Percentiles rank a stretch among this genome's conserved stretches.
Conservation (phyloP, 2,797 vertebrate species). For the Neostethus bicornis region DNA sequence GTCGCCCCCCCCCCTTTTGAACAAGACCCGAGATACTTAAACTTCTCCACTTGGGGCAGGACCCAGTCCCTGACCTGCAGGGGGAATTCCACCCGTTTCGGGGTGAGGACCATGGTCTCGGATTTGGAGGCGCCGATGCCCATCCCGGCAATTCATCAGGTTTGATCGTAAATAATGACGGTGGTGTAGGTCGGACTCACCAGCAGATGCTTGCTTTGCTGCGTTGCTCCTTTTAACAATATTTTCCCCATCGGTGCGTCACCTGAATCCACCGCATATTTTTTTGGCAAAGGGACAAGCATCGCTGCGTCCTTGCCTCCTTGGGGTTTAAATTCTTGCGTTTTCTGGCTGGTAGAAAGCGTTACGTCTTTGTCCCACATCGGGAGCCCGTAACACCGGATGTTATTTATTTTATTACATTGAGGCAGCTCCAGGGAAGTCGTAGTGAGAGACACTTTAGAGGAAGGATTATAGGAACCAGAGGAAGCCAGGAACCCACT, state of each 20-base stretch:
- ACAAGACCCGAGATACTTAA: too few relatives aligned
- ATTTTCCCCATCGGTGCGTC: background rate
- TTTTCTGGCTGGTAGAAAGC: constrained; percentile 22
- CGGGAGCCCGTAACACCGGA: background rate
- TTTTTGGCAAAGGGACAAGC: constrained; percentile 2
- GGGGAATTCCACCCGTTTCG: too few relatives aligned
- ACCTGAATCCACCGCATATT: background rate
- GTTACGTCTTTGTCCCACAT: background rate
- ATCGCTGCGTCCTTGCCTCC: too few relatives aligned
- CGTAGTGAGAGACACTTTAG: constrained; percentile 86
- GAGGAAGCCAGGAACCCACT: constrained; percentile 71
- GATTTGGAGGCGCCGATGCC: too few relatives aligned
- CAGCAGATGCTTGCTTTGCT: constrained; percentile 1
- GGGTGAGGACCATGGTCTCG: too few relatives aligned
- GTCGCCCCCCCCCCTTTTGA: too few relatives aligned
- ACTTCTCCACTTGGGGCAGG: too few relatives aligned
- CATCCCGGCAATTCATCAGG: too few relatives aligned
- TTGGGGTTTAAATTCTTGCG: too few relatives aligned
- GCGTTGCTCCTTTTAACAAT: constrained; percentile 18
- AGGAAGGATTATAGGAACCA: constrained; percentile 64
- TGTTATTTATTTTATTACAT: constrained; percentile 34
- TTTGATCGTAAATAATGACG: too few relatives aligned
- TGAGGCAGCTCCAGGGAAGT: constrained; percentile 54
- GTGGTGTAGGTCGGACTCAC: too few relatives aligned
- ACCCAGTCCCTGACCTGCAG: too few relatives aligned